Percentiles rank a stretch among this genome's conserved stretches.
Conservation (phyloP, 2,113 vertebrate species). For the Hippopotamus amphibius region DNA sequence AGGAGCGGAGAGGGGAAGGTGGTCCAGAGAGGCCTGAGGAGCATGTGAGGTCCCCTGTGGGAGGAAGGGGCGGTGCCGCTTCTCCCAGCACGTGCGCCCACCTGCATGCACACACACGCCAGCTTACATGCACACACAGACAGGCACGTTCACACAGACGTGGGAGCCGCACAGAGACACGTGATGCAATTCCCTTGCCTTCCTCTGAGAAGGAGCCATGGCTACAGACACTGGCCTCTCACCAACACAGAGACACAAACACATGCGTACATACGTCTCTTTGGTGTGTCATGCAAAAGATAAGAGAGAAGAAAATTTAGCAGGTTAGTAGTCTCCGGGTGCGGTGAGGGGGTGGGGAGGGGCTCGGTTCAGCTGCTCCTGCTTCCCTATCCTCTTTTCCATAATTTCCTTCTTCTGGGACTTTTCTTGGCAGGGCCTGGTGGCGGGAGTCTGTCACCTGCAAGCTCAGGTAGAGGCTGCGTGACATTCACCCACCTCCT, state of each 20-base stretch:
- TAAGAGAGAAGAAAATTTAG: neutral
- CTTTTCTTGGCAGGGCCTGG: neutral
- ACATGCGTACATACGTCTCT: slow-evolving; percentile 57
- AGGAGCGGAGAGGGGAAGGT: neutral
- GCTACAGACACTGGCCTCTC: neutral
- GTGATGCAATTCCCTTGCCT: neutral
- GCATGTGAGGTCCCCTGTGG: neutral
- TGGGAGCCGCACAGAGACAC: slow-evolving; percentile 11
- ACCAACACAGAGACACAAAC: slow-evolving; percentile 32
- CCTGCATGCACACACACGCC: slow-evolving; percentile 37
- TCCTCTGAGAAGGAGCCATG: neutral
- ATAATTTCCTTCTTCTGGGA: neutral
- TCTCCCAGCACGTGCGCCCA: neutral
- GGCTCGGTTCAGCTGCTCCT: neutral
- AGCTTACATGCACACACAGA: slow-evolving; percentile 3
- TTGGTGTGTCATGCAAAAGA: slow-evolving; percentile 62
- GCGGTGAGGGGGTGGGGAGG: too few species aligned
- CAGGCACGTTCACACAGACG: neutral
- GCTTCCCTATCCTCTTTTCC: neutral
- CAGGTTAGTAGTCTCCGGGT: neutral
- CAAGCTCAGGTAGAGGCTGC: neutral
- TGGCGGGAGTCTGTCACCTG: neutral
- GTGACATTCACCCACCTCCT: neutral
- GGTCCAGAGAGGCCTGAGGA: neutral
- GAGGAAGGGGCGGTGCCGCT: neutral